Conservation (phyloP, 1,140 invertebrate genomes). For the Dolichoris vasculosae region DNA sequence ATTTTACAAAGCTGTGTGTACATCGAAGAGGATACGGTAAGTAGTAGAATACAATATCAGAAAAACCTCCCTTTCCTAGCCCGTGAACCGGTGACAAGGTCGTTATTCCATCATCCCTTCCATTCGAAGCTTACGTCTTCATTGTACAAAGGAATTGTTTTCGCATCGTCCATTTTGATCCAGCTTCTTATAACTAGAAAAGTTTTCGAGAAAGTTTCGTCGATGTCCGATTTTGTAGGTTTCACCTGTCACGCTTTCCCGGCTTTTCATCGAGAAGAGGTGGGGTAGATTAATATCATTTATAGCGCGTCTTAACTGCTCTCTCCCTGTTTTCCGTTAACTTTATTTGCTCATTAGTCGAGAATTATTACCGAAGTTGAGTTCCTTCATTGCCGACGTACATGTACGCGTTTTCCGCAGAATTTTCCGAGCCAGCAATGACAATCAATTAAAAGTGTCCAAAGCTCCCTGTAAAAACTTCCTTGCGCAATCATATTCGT, state of each 20-base stretch:
- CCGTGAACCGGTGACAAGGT: background rate
- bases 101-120: background rate
- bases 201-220: background rate
- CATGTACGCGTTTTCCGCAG: background rate
- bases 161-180: background rate
- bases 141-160: background rate
- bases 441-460: conserved; percentile 31
- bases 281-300: conserved; percentile 7
- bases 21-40: background rate
- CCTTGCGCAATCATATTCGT: background rate
- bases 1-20: background rate
- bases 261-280: background rate
- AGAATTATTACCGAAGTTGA: conserved; percentile 31
- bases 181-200: background rate
- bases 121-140: background rate
- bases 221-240: background rate
- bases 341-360: conserved; percentile 37
- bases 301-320: background rate
- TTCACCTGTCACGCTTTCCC: conserved; percentile 8
- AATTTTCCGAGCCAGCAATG: background rate
- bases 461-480: background rate
- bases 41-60: background rate
- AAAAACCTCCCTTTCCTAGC: background rate
- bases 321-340: background rate
- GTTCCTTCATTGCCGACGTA: background rate